These are phyloP conservation scores for Corythornis vintsioides DNA, from an alignment of 2,113 vertebrate genomes.

Conservation along the genomic window DNA sequence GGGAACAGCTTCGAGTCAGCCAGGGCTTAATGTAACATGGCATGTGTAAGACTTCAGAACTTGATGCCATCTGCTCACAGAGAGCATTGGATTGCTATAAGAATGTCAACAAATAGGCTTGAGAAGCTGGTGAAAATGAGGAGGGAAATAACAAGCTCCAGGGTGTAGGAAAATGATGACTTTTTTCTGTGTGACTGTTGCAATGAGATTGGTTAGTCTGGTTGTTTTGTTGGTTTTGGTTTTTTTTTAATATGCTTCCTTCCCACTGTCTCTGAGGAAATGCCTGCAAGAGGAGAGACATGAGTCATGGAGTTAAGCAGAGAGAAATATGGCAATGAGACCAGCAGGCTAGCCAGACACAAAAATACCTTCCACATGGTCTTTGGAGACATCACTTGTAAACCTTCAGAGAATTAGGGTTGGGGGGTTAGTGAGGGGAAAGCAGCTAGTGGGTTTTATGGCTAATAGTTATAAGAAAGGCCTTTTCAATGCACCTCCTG, in stretches of 20 bases:
- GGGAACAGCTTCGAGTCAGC: background rate
- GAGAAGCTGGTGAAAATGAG: slow-evolving; percentile 12
- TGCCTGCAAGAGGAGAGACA: background rate
- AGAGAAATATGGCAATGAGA: background rate
- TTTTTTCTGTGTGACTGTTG: background rate
- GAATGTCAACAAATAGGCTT: background rate
- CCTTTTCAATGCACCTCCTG: background rate
- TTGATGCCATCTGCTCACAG: slow-evolving; percentile 8
- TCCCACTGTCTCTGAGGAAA: background rate
- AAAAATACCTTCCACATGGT: background rate
- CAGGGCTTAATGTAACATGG: background rate
- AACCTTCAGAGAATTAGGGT: background rate
- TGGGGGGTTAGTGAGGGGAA: background rate
- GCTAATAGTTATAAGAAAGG: background rate
- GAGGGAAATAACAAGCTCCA: background rate
- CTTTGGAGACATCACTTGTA: background rate
- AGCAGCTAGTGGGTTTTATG: background rate
- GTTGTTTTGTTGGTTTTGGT: background rate
- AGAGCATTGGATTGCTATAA: background rate
- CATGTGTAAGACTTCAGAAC: background rate
- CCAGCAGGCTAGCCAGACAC: background rate
- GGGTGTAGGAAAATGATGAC: background rate
- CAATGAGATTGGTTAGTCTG: background rate
- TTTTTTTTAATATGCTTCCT: background rate
- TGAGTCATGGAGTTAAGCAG: background rate